phyloP scores from a whole-genome alignment of 2,888 invertebrate genomes.

The Trissolcus brochymenae region DNA sequence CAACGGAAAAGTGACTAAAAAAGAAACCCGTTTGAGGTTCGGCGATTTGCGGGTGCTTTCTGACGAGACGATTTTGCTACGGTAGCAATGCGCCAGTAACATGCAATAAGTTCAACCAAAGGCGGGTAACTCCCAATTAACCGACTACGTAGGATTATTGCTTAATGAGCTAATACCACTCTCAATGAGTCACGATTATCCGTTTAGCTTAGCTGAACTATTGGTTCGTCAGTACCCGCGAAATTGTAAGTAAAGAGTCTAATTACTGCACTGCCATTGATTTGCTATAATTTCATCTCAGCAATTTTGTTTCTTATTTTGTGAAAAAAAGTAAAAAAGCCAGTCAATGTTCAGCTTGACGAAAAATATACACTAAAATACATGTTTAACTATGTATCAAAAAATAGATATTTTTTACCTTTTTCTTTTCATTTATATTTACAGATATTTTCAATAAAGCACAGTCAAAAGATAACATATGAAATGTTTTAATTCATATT shows the following conservation, averaged over 20 bases:
- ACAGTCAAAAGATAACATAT: too few species aligned
- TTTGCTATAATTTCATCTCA: conserved; percentile 1
- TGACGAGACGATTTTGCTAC: conserved; percentile 28
- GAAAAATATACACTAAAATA: too few species aligned
- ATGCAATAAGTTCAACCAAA: conserved; percentile 30
- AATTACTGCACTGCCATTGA: background rate
- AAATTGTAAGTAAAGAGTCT: conserved; percentile 14
- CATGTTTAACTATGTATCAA: too few species aligned
- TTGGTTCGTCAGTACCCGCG: conserved; percentile 24
- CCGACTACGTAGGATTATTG: conserved; percentile 67
- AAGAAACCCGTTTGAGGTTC: conserved; percentile 55
- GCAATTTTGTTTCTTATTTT: too few species aligned
- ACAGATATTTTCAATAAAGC: too few species aligned
- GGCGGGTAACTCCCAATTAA: conserved; percentile 30
- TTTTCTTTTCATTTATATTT: too few species aligned
- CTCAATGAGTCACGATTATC: conserved; percentile 71
- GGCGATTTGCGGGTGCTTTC: conserved; percentile 50
- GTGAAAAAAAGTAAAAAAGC: too few species aligned
- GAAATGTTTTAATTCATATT: too few species aligned
- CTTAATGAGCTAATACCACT: conserved; percentile 72
- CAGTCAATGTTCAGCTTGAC: too few species aligned
- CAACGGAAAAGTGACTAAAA: conserved; percentile 32
- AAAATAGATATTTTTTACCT: too few species aligned
- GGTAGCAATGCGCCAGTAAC: conserved; percentile 26
- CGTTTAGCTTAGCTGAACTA: conserved; percentile 54